Evolutionary conservation across 2,888 invertebrate species (phyloP).

Genomic region (Atethmia centrago): DNA sequence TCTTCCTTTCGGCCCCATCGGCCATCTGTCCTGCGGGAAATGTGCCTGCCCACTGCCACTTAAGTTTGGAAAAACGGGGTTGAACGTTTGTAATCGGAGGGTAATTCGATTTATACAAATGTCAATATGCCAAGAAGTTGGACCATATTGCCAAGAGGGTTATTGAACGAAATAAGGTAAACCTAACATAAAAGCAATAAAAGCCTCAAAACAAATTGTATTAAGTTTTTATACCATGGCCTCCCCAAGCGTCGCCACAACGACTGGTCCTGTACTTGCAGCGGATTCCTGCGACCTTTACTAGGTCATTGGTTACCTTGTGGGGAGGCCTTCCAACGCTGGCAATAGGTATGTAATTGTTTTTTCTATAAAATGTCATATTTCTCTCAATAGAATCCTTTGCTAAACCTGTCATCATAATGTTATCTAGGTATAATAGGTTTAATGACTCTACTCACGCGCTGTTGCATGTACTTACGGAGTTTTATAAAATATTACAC

Average conservation of each 20-base stretch:
- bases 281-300: too few relatives aligned
- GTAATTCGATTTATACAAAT: background rate
- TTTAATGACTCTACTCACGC: slow-evolving; percentile 34
- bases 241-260: too few relatives aligned
- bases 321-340: too few relatives aligned
- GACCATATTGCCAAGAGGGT: background rate
- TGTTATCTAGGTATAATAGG: slow-evolving; percentile 7
- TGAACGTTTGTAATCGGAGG: background rate
- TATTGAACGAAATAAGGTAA: too few relatives aligned
- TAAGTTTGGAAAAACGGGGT: background rate
- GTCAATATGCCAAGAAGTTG: background rate
- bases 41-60: too few relatives aligned
- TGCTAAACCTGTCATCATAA: background rate
- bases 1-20: too few relatives aligned
- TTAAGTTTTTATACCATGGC: background rate
- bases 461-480: slow-evolving; percentile 26
- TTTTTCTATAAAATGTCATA: background rate
- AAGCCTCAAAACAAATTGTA: background rate
- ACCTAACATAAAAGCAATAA: background rate
- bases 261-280: too few relatives aligned
- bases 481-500: too few relatives aligned
- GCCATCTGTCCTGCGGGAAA: too few relatives aligned
- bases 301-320: too few relatives aligned
- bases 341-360: background rate
- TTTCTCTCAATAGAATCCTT: background rate